phyloP scores from a whole-genome alignment of 2,113 vertebrate genomes.

The Poicephalus meyeri region DNA sequence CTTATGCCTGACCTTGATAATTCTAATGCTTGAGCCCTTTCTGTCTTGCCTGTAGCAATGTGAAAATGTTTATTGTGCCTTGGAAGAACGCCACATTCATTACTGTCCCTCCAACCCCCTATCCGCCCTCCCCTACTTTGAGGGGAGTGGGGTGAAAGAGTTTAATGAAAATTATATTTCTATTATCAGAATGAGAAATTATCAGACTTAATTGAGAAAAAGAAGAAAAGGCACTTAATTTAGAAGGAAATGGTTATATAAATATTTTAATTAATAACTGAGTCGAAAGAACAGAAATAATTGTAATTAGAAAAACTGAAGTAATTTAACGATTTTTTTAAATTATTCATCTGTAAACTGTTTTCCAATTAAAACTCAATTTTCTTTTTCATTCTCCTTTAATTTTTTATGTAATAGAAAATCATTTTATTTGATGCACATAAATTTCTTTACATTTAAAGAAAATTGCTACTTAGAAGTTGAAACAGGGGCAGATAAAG shows the following conservation, averaged over 20 bases:
- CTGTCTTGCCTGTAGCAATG: constrained; percentile 42
- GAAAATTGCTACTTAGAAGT: constrained; percentile 4
- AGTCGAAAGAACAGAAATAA: constrained; percentile 67
- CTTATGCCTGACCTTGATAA: constrained; percentile 36
- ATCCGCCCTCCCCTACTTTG: background rate
- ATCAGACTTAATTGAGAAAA: constrained; percentile 65
- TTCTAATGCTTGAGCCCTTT: constrained; percentile 4
- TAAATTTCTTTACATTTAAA: constrained; percentile 34
- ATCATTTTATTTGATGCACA: constrained; percentile 10
- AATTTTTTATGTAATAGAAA: constrained; percentile 59
- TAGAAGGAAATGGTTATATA: constrained; percentile 66
- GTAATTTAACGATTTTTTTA: constrained; percentile 68
- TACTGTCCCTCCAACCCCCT: constrained; percentile 4
- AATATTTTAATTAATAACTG: constrained; percentile 74
- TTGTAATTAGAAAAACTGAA: constrained; percentile 62
- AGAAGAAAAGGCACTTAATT: constrained; percentile 66
- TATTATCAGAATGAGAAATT: constrained; percentile 68
- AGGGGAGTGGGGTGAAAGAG: constrained; percentile 28
- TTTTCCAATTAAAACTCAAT: constrained; percentile 71
- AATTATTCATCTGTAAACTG: constrained; percentile 71
- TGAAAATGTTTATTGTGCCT: constrained; percentile 50
- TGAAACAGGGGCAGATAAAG: background rate
- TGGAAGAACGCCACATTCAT: constrained; percentile 45
- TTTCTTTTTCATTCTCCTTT: constrained; percentile 58
- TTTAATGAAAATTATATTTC: constrained; percentile 70